Evolutionary conservation across 2,113 vertebrate species (phyloP).

Genomic region (Psilopsiagon aurifrons): DNA sequence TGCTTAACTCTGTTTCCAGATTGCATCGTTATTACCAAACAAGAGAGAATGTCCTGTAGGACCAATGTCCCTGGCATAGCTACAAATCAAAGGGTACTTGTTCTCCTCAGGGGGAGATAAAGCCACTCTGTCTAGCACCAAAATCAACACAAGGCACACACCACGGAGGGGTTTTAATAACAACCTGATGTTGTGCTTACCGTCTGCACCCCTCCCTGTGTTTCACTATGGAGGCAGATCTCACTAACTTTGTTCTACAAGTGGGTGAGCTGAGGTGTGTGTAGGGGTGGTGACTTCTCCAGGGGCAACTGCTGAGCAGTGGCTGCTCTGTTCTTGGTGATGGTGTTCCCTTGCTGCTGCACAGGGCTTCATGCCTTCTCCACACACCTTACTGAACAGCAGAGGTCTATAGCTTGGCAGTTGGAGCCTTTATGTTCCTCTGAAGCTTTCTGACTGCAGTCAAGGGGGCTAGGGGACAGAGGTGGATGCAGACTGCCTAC

Average conservation of each 20-base stretch:
- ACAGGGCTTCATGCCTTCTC: background rate
- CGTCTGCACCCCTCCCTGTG: fast-evolving
- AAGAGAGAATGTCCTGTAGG: background rate
- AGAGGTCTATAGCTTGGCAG: background rate
- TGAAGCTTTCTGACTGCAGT: background rate
- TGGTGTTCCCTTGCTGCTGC: background rate
- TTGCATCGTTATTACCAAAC: background rate
- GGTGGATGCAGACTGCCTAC: background rate
- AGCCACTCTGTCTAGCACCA: background rate
- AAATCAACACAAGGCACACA: background rate
- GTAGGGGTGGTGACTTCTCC: background rate
- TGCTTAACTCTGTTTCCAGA: background rate
- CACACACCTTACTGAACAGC: background rate
- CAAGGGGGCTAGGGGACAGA: background rate
- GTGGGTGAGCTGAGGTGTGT: background rate
- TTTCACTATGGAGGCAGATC: background rate
- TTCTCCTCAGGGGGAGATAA: background rate
- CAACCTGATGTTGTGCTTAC: fast-evolving
- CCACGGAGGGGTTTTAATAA: background rate
- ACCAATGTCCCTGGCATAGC: background rate
- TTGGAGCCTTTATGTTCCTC: background rate
- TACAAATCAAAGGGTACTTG: background rate
- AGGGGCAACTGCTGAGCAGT: background rate
- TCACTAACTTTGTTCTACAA: background rate
- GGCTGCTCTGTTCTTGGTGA: background rate